phyloP scores from a whole-genome alignment of 1,140 invertebrate species.

The Trissolcus basalis region DNA sequence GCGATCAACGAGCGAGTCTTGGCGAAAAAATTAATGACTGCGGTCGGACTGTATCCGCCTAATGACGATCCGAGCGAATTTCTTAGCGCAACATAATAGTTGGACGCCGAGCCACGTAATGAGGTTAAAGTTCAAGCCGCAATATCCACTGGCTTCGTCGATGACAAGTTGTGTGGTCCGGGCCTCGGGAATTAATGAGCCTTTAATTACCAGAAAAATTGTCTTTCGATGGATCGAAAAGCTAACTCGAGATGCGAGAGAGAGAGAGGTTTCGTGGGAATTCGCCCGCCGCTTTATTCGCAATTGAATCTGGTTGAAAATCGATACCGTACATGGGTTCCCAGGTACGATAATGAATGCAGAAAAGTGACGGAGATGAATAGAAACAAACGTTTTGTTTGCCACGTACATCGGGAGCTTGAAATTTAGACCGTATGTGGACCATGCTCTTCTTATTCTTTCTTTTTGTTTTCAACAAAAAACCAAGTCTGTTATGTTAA shows the following conservation, averaged over 20 bases:
- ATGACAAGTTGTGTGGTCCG: constrained; percentile 52
- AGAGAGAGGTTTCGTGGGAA: constrained; percentile 2
- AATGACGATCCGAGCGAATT: constrained; percentile 36
- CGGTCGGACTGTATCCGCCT: constrained; percentile 13
- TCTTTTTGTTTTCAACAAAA: too few relatives aligned
- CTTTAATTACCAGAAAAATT: constrained; percentile 12
- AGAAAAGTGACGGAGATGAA: too few relatives aligned
- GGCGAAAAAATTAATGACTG: constrained; percentile 20
- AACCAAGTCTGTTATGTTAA: too few relatives aligned
- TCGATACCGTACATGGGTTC: too few relatives aligned
- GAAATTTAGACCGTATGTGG: too few relatives aligned
- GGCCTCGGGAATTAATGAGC: constrained; percentile 29
- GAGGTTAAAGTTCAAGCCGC: constrained; percentile 47
- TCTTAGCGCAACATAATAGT: constrained; percentile 38
- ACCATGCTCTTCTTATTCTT: too few relatives aligned
- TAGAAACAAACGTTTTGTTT: too few relatives aligned
- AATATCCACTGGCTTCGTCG: constrained; percentile 17
- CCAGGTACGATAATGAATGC: too few relatives aligned
- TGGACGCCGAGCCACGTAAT: constrained; percentile 30
- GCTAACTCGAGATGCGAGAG: too few relatives aligned
- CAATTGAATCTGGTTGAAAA: too few relatives aligned
- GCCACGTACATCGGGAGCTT: too few relatives aligned
- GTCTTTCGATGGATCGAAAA: too few relatives aligned
- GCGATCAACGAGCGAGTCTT: background rate
- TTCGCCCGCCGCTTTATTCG: background rate